Conservation (phyloP, 2,888 invertebrate species). For the Cataglyphis rosenhaueri region DNA sequence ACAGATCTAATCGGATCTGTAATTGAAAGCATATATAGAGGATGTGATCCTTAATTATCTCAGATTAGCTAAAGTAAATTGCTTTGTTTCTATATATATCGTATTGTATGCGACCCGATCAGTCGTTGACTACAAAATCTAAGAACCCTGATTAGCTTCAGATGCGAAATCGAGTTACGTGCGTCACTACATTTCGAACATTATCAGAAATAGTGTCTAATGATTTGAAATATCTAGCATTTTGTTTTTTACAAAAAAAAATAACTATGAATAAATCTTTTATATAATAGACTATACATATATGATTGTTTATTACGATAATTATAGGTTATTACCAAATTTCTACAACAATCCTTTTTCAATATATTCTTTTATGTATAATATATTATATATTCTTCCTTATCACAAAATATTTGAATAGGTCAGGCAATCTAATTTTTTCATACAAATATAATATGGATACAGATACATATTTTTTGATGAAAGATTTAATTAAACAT, state of each 20-base stretch:
- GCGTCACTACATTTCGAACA: conserved; percentile 22
- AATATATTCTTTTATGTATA: background rate
- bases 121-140: conserved; percentile 21
- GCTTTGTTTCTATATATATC: conserved; percentile 10
- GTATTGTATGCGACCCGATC: conserved; percentile 23
- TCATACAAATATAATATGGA: background rate
- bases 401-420: background rate
- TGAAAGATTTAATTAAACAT: background rate
- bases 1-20: conserved; percentile 8
- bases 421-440: background rate
- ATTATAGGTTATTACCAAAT: background rate
- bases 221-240: conserved; percentile 3
- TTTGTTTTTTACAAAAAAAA: conserved; percentile 2
- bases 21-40: background rate
- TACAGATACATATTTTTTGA: background rate
- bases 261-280: background rate
- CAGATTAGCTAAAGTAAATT: conserved; percentile 39
- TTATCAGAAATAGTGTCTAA: conserved; percentile 25
- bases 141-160: conserved; percentile 45
- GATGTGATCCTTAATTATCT: conserved; percentile 27
- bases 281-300: background rate
- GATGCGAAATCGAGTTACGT: conserved; percentile 35
- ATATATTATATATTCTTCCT: background rate
- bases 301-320: background rate
- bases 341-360: too few species aligned